phyloP scores from a whole-genome alignment of 2,888 invertebrate species.

The Cremastobaeus sp. region DNA sequence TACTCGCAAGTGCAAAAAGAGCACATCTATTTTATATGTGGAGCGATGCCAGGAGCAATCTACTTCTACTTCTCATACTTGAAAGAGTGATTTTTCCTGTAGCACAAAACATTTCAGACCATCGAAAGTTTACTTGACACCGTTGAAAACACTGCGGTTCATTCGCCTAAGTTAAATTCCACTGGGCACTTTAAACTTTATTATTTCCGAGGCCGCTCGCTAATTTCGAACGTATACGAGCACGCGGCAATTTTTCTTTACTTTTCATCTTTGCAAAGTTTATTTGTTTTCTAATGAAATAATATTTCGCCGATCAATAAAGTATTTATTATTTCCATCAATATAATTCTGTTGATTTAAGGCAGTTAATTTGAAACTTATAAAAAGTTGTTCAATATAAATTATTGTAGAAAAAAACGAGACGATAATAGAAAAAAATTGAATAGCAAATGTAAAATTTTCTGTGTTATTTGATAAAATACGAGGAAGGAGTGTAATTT shows the following conservation, averaged over 20 bases:
- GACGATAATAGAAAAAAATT: neutral
- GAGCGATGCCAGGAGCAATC: conserved; percentile 37
- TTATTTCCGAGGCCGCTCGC: conserved; percentile 18
- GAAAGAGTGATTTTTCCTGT: conserved; percentile 44
- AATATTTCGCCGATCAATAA: too few species aligned
- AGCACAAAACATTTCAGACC: conserved; percentile 12
- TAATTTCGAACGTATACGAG: conserved; percentile 10
- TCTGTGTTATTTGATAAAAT: conserved; percentile 39
- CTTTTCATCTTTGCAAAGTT: neutral
- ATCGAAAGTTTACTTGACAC: conserved; percentile 45
- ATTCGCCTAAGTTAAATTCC: conserved; percentile 40
- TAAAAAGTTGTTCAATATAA: too few species aligned
- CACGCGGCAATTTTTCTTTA: conserved; percentile 2
- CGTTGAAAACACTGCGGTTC: conserved; percentile 28
- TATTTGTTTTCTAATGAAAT: neutral
- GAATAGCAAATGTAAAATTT: conserved; percentile 13
- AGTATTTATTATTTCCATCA: too few species aligned
- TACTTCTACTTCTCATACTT: conserved; percentile 30
- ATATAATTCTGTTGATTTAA: too few species aligned
- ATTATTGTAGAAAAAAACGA: too few species aligned
- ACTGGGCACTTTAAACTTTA: conserved; percentile 33
- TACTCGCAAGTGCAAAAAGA: conserved; percentile 11
- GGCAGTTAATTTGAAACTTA: too few species aligned
- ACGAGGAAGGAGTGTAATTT: conserved; percentile 36
- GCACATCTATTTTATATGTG: conserved; percentile 26